Evolutionary conservation across 2,113 vertebrate species (phyloP).

Genomic region (Alligator mississippiensis): DNA sequence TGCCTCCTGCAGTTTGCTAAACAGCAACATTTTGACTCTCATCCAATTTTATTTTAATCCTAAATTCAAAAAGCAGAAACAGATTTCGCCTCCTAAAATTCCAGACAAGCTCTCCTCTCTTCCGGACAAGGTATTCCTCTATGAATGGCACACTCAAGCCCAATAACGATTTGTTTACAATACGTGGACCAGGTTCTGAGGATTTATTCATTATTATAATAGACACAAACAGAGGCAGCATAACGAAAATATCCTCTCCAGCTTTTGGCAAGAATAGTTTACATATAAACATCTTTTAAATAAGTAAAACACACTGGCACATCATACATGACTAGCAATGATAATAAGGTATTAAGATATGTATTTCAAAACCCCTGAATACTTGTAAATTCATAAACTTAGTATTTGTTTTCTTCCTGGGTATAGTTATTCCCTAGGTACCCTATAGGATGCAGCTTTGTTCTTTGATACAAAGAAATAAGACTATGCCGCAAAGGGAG

Average conservation of each 20-base stretch:
- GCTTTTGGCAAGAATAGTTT: neutral
- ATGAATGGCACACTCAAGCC: neutral
- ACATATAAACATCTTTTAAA: neutral
- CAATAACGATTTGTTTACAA: rapidly evolving
- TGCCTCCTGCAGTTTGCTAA: slow-evolving; percentile 36
- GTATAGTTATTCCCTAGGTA: neutral
- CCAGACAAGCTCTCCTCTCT: neutral
- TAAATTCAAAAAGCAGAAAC: slow-evolving; percentile 16
- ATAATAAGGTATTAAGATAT: neutral
- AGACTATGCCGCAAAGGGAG: neutral
- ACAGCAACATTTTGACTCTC: slow-evolving; percentile 41
- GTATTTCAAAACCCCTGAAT: neutral
- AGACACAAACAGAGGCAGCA: neutral
- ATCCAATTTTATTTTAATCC: slow-evolving; percentile 42
- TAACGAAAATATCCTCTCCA: neutral
- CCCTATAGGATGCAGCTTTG: neutral
- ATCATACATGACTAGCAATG: neutral
- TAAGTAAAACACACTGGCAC: neutral
- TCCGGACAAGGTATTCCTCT: neutral
- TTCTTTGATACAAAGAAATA: neutral
- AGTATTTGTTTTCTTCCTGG: neutral
- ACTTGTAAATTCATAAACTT: neutral
- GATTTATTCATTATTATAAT: neutral
- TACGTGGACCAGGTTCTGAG: neutral
- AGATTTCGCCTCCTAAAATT: neutral